Conservation (phyloP, 2,797 vertebrate genomes). For the Parotocinclus haroldoi region DNA sequence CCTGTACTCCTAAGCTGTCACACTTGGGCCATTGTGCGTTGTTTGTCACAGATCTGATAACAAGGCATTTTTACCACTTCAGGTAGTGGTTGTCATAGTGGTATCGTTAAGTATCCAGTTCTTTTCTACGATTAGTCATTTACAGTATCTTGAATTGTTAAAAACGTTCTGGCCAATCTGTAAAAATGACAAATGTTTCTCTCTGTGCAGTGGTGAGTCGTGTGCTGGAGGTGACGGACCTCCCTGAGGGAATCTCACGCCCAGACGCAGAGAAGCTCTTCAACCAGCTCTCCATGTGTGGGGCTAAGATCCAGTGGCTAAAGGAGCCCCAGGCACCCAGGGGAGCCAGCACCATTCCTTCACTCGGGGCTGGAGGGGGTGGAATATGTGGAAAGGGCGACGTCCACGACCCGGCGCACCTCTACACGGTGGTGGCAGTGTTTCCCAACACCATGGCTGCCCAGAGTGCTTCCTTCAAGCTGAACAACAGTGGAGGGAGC, state of each 20-base stretch:
- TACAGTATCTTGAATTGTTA: no score
- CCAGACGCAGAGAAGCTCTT: constrained; percentile 96
- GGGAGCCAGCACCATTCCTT: constrained; percentile 62
- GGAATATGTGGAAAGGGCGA: constrained; percentile 73
- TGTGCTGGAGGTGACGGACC: constrained; percentile 93
- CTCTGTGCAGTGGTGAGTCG: constrained; percentile 83
- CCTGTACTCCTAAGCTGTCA: no score
- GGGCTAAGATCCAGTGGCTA: constrained; percentile 98
- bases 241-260: constrained; percentile 94
- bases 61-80: no score
- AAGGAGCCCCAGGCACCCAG: constrained; percentile 88
- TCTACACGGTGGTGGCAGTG: constrained; percentile 97
- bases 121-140: no score
- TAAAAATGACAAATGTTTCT: background rate
- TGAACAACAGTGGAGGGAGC: constrained; percentile 90
- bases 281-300: constrained; percentile 92
- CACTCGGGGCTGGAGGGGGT: constrained; percentile 46
- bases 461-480: constrained; percentile 95
- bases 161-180: no score
- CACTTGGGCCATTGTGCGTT: no score
- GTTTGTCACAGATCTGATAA: no score
- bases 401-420: constrained; percentile 84
- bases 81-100: no score
- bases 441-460: constrained; percentile 95
- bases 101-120: no score